phyloP scores from a whole-genome alignment of 1,140 invertebrate genomes.

The Episyrphus balteatus region DNA sequence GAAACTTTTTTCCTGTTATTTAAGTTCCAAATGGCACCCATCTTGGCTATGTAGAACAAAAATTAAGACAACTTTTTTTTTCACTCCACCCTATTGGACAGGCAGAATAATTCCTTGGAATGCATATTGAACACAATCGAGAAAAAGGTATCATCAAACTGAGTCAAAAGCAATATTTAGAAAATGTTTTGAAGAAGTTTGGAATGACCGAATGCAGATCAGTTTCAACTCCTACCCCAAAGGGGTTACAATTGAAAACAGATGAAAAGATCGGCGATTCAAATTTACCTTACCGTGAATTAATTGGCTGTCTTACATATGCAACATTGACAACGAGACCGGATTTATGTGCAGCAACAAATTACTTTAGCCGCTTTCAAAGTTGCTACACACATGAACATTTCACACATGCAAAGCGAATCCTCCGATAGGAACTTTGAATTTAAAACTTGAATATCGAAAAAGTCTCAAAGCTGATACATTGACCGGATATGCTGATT shows the following conservation, averaged over 20 bases:
- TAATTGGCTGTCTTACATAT: background rate
- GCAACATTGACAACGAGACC: too few species aligned
- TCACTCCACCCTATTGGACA: too few species aligned
- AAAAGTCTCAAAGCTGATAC: too few species aligned
- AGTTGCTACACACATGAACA: too few species aligned
- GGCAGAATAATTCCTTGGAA: slow-evolving; percentile 24
- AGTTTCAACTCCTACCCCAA: slow-evolving; percentile 23
- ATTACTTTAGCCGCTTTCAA: too few species aligned
- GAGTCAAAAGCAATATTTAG: slow-evolving; percentile 26
- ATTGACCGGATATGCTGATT: too few species aligned
- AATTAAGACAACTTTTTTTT: too few species aligned
- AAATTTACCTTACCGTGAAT: background rate
- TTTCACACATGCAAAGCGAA: slow-evolving; percentile 42
- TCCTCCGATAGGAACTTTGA: slow-evolving; percentile 12
- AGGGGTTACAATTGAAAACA: slow-evolving; percentile 11
- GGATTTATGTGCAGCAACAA: too few species aligned
- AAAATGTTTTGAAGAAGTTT: slow-evolving; percentile 27
- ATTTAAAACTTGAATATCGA: too few species aligned
- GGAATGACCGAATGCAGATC: slow-evolving; percentile 29
- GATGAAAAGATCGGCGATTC: slow-evolving; percentile 10
- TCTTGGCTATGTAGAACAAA: too few species aligned
- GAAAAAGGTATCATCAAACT: slow-evolving; percentile 15
- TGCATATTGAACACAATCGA: slow-evolving; percentile 25
- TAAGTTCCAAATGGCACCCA: too few species aligned
- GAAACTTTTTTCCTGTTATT: too few species aligned